phyloP scores from a whole-genome alignment of 2,888 invertebrate species.

The Zaprionus bogoriensis region DNA sequence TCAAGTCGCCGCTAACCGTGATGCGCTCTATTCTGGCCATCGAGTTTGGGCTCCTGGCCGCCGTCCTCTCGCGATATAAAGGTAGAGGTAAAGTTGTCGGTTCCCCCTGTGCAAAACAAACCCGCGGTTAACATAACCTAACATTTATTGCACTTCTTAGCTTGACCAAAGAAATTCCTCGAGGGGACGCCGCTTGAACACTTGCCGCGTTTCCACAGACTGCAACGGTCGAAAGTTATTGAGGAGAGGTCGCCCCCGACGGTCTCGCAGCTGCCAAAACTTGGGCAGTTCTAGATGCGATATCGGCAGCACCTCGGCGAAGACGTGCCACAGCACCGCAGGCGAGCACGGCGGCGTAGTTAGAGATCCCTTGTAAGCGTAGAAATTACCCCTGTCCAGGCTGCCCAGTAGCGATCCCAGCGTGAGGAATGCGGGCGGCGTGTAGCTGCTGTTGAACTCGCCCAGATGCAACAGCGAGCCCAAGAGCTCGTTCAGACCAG shows the following conservation, averaged over 20 bases:
- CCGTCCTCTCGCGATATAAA: slow-evolving; percentile 31
- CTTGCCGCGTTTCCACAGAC: slow-evolving; percentile 55
- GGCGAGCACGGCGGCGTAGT: slow-evolving; percentile 90
- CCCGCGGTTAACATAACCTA: background rate
- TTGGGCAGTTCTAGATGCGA: slow-evolving; percentile 68
- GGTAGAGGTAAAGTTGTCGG: no score
- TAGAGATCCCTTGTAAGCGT: slow-evolving; percentile 85
- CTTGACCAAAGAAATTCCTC: slow-evolving; percentile 36
- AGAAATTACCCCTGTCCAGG: slow-evolving; percentile 72
- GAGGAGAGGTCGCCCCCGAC: slow-evolving; percentile 37
- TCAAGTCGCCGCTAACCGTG: slow-evolving; percentile 22
- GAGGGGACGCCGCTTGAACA: slow-evolving; percentile 82
- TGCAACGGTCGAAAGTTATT: slow-evolving; percentile 75
- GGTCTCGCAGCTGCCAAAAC: slow-evolving; percentile 73
- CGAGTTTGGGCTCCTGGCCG: slow-evolving; percentile 53
- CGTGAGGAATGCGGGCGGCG: slow-evolving; percentile 54
- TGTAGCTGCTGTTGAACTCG: slow-evolving; percentile 65
- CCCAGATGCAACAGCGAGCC: slow-evolving; percentile 54
- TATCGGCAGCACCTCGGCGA: slow-evolving; percentile 84
- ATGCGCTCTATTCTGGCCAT: slow-evolving; percentile 40
- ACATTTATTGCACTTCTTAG: background rate
- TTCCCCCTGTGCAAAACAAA: background rate
- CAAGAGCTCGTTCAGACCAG: slow-evolving; percentile 68
- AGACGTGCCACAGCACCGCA: slow-evolving; percentile 88
- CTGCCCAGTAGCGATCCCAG: slow-evolving; percentile 72